Evolutionary conservation across 2,797 vertebrate genomes (phyloP), one percentile per base, ranked within the genome.

Genomic region (Tinamus major): DNA sequence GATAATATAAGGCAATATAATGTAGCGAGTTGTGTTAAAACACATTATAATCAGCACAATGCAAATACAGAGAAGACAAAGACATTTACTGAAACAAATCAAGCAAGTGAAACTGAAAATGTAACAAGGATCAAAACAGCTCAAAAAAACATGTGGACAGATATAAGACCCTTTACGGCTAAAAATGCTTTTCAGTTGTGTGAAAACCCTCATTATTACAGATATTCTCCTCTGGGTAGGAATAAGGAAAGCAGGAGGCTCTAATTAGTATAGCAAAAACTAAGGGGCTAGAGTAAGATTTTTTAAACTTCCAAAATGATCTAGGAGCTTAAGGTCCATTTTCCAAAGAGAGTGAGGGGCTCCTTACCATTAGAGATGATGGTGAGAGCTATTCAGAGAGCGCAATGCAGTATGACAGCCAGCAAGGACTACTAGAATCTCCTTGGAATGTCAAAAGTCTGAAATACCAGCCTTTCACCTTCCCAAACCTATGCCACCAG

Each of bases 401-500:
- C 0, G 4, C 49, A 71, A 65, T 0, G 1, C 48, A 24, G 24
- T 21, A 20, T 0, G 1, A 55, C 55, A 92, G 15, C 44, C 58
- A 33, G 27, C 1, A 37, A 27, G 37, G 65, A 83, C 27, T 44
- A 58, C 0, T 31, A 35, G 35, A 35, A 35, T 29, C 53, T 18
- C 29, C 18, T 56, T 19, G 18, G 31, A n/a, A 18, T 18, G 2
- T 42, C 41, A 42, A 42, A 15, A 56, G 31, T 11, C 31, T 20
- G 31, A 9, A 65, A 17, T 21, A 65, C 26, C 7, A 2, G 81
- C 70, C 63, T 76, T 58, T 46, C 55, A 44, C 39, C 49, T 58
- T 31, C 27, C 72, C 53, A 55, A 56, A 82, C 6, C 18, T 2
- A 1, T 39, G 9, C 3, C 18, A 68, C 44, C 13, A 20, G 26